Percentiles rank a stretch among this genome's conserved stretches.
phyloP scores from a whole-genome alignment of 2,113 vertebrate genomes.

The Tenebrosternarchus preto region DNA sequence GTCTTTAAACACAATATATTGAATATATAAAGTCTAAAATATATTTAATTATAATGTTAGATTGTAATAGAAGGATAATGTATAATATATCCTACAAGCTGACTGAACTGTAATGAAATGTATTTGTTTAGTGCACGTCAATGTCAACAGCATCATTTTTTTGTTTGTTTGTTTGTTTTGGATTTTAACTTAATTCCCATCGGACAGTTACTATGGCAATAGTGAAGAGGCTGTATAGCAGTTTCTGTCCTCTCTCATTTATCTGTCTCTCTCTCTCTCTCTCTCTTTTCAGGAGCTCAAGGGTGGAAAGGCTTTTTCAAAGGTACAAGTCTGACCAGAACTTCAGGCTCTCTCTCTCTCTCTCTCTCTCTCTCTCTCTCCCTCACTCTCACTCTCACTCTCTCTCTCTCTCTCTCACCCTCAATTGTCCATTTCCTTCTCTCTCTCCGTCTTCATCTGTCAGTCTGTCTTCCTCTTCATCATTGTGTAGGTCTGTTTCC shows the following conservation, averaged over 20 bases:
- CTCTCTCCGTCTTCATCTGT: not conserved
- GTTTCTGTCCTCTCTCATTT: conserved; percentile 1
- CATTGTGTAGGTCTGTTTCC: not conserved
- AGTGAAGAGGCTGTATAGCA: conserved; percentile 28
- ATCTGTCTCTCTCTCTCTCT: conserved; percentile 17
- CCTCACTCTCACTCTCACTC: not conserved
- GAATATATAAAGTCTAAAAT: no score
- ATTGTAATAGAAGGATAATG: no score
- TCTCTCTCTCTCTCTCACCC: not conserved
- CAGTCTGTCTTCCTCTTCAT: not conserved
- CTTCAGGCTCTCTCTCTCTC: not conserved
- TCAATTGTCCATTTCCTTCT: not conserved
- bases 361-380: not conserved
- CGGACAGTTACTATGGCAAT: conserved; percentile 24
- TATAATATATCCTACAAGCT: no score
- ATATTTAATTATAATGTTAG: no score
- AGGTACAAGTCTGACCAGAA: conserved; percentile 79
- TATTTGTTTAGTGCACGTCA: not conserved
- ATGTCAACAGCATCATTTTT: not conserved
- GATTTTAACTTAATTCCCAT: conserved; percentile 1
- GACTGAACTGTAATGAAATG: no score
- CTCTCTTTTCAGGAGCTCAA: conserved; percentile 90
- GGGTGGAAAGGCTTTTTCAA: conserved; percentile 94
- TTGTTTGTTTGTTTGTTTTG: conserved; percentile 35
- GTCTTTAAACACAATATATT: no score